Evolutionary conservation across 2,113 vertebrate genomes (phyloP).

Genomic region (Rhodinocichla rosea): DNA sequence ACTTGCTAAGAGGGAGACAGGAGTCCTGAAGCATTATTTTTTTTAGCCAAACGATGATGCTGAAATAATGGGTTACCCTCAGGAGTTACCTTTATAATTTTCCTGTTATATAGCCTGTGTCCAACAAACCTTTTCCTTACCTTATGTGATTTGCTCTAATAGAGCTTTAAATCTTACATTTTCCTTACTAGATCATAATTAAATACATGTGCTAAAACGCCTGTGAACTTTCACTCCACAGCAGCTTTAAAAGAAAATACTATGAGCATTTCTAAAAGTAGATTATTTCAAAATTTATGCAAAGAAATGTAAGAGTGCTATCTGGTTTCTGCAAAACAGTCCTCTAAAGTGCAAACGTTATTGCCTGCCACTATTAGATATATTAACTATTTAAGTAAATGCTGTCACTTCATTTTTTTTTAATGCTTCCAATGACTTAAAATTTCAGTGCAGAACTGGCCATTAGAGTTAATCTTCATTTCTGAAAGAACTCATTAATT

Average conservation of each 20-base stretch:
- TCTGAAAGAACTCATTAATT: neutral
- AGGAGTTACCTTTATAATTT: neutral
- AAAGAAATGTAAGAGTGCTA: neutral
- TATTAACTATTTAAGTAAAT: neutral
- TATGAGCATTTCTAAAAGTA: neutral
- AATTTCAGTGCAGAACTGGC: neutral
- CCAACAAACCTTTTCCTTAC: neutral
- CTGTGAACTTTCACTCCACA: neutral
- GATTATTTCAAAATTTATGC: neutral
- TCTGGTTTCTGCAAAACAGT: neutral
- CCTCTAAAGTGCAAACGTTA: neutral
- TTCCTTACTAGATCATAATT: neutral
- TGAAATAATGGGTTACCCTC: neutral
- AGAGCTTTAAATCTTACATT: neutral
- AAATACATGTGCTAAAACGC: neutral
- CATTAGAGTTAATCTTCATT: neutral
- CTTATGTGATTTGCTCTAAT: neutral
- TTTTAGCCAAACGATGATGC: neutral
- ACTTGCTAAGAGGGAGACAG: neutral
- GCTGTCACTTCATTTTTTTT: neutral
- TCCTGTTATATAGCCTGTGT: neutral
- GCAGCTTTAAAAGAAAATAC: neutral
- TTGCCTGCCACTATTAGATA: neutral
- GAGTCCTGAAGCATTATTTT: neutral
- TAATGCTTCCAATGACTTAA: neutral